These are phyloP conservation scores for Sphaerophoria rueppellii DNA, from an alignment of 2,888 invertebrate genomes.

Conservation along the genomic window DNA sequence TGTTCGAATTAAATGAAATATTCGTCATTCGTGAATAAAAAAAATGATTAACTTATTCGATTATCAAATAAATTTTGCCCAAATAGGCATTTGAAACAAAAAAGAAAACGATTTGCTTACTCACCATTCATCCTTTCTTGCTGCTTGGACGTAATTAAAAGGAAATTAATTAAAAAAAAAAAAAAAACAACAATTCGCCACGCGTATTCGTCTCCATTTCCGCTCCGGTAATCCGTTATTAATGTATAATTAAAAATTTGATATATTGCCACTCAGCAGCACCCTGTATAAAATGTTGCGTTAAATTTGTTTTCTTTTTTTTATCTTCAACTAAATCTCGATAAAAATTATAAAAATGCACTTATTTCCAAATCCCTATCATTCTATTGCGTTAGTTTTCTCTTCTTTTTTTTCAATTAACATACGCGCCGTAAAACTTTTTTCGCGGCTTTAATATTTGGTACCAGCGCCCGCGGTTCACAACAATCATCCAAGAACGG, in stretches of 20 bases:
- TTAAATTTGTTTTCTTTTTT: slow-evolving; percentile 3
- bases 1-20: too few species aligned
- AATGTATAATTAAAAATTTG: background rate
- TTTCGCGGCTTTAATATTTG: slow-evolving; percentile 95
- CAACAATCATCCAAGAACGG: slow-evolving; percentile 93
- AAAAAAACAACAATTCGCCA: background rate
- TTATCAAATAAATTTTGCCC: too few species aligned
- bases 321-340: slow-evolving; percentile 60
- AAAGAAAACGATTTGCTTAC: too few species aligned
- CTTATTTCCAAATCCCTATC: slow-evolving; percentile 5
- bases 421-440: slow-evolving; percentile 86
- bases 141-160: background rate
- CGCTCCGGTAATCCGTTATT: background rate
- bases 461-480: slow-evolving; percentile 91
- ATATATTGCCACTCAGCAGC: slow-evolving; percentile 61
- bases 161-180: background rate
- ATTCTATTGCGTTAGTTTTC: background rate
- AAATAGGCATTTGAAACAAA: too few species aligned
- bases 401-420: slow-evolving; percentile 31
- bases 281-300: slow-evolving; percentile 56
- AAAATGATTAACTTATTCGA: too few species aligned
- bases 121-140: slow-evolving; percentile 18
- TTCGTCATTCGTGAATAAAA: too few species aligned
- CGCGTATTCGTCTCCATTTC: background rate
- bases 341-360: slow-evolving; percentile 54